These are phyloP conservation scores for Panulirus ornatus DNA, from an alignment of 1,140 invertebrate species.

Conservation along the genomic window DNA sequence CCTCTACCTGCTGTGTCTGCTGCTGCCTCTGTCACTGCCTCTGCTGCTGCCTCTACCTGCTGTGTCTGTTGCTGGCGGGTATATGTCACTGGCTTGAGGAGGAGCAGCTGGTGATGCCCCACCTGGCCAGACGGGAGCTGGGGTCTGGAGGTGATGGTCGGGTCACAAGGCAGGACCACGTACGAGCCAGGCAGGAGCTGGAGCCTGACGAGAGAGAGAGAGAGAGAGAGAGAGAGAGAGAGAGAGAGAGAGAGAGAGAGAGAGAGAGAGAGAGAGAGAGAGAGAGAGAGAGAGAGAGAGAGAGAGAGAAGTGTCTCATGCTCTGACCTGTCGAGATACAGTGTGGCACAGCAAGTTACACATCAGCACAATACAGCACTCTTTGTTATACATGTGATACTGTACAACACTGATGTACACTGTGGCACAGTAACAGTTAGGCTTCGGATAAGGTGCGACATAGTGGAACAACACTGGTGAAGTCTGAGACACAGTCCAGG, in stretches of 20 bases:
- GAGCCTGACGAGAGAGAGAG: conserved; percentile 14
- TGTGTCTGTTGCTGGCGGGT: not conserved
- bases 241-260: conserved; percentile 13
- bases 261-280: conserved; percentile 17
- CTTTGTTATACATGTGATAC: too few species aligned
- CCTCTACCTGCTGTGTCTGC: not conserved
- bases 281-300: not conserved
- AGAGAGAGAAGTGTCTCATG: too few species aligned
- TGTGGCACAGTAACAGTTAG: too few species aligned
- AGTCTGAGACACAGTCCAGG: too few species aligned
- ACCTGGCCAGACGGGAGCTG: conserved; percentile 14
- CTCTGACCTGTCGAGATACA: too few species aligned
- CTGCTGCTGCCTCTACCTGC: not conserved
- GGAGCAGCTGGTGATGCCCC: conserved; percentile 20
- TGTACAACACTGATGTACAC: too few species aligned
- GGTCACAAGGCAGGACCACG: conserved; percentile 51
- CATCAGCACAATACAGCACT: too few species aligned
- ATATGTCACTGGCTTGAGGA: not conserved
- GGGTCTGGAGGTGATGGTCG: conserved; percentile 36
- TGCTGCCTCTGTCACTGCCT: not conserved
- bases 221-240: conserved; percentile 31
- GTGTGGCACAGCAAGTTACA: too few species aligned
- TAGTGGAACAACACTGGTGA: too few species aligned
- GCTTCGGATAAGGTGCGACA: too few species aligned
- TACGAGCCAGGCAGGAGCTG: conserved; percentile 51